Base-by-base conservation (phyloP, 2,797 vertebrate genomes). In the Gephyroberyx darwinii region DNA sequence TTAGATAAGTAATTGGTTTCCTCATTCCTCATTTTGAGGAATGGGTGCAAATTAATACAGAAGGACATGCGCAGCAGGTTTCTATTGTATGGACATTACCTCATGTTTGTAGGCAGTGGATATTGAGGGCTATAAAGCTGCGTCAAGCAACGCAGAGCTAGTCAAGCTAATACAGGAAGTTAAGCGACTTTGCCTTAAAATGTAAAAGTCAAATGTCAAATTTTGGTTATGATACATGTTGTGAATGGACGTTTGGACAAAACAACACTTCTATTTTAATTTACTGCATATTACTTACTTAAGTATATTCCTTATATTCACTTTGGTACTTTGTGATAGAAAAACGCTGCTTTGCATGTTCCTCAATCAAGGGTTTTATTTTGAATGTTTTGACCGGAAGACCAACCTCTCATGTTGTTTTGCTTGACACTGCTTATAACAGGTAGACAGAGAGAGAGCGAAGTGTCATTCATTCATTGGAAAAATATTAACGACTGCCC, bases 401-500 rank as follows among this genome's bases (percentile, higher is more conserved):
- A 0, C 16, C 3, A 0, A 37, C 8, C 12, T 16, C 20, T 65
- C 16, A 6, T 22, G 60, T 47, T 1, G 71, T 5, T 10, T 4
- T 8, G 0, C 0, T 30, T 81, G 55, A 71, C 81, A 30, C 52
- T 66, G 67, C 56, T 8, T 65, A 35, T 52, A 65, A 57, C 55
- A 43, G 48, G 50, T 74, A 71, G 47, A 47, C 9, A 12, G 19
- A 30, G 26, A 26, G 26, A 26, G 35, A 75, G 54, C 5, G 19
- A 76, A 67, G 78, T 79, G 80, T 64, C 81, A 81, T 90, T 91
- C 88, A 90, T 89, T 89, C 79, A 82, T 45, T 33, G 22, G 19
- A 51, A 19, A 80, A 73, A 84, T 81, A 63, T 65, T 39, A 66
- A 54, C n/a, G 37, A 14, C 9, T 4, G 37, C 41, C 0, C 6